These are phyloP conservation scores for Epsilonema sp. DNA, from an alignment of 2,888 invertebrate species.

Conservation along the genomic window DNA sequence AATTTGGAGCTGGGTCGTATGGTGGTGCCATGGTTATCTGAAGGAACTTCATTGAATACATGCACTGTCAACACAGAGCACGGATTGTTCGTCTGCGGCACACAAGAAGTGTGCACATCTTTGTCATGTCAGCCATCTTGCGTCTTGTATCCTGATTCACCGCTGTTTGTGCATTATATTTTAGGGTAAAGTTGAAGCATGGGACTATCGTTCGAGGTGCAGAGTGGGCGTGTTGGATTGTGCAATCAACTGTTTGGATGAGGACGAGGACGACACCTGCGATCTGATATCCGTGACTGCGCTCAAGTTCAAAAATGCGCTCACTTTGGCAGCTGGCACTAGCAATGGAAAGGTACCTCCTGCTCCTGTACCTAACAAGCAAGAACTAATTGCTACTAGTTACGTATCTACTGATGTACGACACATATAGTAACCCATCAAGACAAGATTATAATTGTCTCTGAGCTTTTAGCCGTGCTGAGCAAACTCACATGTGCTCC, in stretches of 20 bases:
- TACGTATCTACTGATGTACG: no score
- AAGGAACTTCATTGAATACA: constrained; percentile 44
- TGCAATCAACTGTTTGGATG: constrained; percentile 34
- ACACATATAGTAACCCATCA: no score
- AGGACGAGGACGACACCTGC: constrained; percentile 30
- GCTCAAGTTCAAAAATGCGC: constrained; percentile 37
- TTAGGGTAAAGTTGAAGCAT: constrained; percentile 78
- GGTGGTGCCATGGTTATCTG: constrained; percentile 57
- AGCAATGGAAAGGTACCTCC: constrained; percentile 61
- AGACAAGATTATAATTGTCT: no score
- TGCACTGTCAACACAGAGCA: constrained; percentile 69
- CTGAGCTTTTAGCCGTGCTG: no score
- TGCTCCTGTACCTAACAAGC: no score
- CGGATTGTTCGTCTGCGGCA: constrained; percentile 63
- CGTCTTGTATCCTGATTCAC: no score
- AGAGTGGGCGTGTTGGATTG: constrained; percentile 64
- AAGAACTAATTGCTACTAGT: no score
- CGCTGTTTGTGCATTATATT: no score
- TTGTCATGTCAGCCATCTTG: no score
- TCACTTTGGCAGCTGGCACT: constrained; percentile 61
- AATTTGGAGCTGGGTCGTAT: constrained; percentile 90
- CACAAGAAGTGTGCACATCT: constrained; percentile 42
- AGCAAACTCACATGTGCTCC: no score
- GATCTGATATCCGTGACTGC: constrained; percentile 54
- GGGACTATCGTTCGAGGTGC: constrained; percentile 67